A percentile compares a stretch with the other conserved stretches of the same genome.
Conservation (phyloP, 1,140 invertebrate species). For the Eufriesea mexicana region DNA sequence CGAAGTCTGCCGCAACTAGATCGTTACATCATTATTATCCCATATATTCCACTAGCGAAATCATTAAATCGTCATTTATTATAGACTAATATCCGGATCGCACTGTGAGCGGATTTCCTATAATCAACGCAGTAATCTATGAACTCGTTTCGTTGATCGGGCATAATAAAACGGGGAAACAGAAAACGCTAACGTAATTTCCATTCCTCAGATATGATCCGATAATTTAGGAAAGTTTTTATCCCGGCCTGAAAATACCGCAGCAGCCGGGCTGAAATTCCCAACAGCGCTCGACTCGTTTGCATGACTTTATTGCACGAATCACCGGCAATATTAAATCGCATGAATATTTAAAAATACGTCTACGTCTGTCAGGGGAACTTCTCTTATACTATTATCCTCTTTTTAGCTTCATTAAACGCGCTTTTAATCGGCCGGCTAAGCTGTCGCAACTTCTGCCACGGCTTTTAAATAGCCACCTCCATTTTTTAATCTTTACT, state of each 20-base stretch:
- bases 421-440: constrained; percentile 59
- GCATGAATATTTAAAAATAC: constrained; percentile 68
- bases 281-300: constrained; percentile 48
- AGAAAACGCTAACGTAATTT: constrained; percentile 17
- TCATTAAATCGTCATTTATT: too few species aligned
- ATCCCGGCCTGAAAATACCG: constrained; percentile 7
- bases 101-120: too few species aligned
- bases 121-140: neutral
- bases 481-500: constrained; percentile 55
- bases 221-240: constrained; percentile 25
- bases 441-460: constrained; percentile 59
- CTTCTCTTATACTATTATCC: constrained; percentile 62
- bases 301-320: constrained; percentile 62
- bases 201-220: constrained; percentile 26
- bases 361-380: constrained; percentile 35
- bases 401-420: constrained; percentile 63
- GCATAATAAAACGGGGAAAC: neutral
- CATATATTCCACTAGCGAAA: too few species aligned
- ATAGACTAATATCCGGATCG: too few species aligned
- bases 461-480: constrained; percentile 50
- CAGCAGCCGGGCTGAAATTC: constrained; percentile 44
- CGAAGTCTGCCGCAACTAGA: too few species aligned
- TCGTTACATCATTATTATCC: too few species aligned
- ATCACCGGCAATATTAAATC: constrained; percentile 62
- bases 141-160: neutral